Base-by-base conservation (phyloP, 2,797 vertebrate species). In the Nasua narica region DNA sequence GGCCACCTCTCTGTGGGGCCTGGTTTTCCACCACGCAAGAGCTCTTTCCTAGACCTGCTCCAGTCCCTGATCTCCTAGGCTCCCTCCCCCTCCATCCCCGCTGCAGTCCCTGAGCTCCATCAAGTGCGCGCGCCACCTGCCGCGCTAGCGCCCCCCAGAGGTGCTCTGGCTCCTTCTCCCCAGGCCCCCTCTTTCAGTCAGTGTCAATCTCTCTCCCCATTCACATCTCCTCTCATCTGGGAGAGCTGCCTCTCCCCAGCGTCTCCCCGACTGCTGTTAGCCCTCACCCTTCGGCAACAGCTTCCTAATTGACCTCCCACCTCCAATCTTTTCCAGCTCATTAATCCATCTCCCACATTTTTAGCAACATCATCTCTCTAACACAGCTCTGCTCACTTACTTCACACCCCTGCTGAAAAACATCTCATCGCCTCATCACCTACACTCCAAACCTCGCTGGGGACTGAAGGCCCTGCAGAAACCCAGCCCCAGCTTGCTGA, bases 341-440 rank as follows among this genome's bases (percentile, higher is more conserved):
- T 97, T 96, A 97, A 97, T 93, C 96, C 50, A 95, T 94, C 97
- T 89, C 95, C 86, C 79, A 86, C 79, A 85, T 87, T 97, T 97
- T 97, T 83, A 96, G 91, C 78, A 94, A 79, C 94, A 95, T 79
- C 89, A 87, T 96, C 94, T 91, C 93, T 90, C 89, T 96, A 85
- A 94, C 91, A 72, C 8, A 37, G 52, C 58, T 94, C 88, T 91
- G 94, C 95, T 96, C 96, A 95, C 97, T 94, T 92, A 92, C 91
- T 91, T 94, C 84, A 91, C 82, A 89, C 62, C 67, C 83, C 29
- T 93, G 95, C 94, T 97, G 91, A n/a, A 72, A 94, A 94, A 50
- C 23, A 48, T 87, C 67, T 91, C 70, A 85, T 77, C 2, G 25
- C 76, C 84, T 96, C 90, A 92, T 94, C 92, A 60, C 62, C 89